Percentiles rank a stretch among this genome's conserved stretches.
Evolutionary conservation across 2,888 invertebrate genomes (phyloP).

Genomic region (Tromatobia lineatoria): DNA sequence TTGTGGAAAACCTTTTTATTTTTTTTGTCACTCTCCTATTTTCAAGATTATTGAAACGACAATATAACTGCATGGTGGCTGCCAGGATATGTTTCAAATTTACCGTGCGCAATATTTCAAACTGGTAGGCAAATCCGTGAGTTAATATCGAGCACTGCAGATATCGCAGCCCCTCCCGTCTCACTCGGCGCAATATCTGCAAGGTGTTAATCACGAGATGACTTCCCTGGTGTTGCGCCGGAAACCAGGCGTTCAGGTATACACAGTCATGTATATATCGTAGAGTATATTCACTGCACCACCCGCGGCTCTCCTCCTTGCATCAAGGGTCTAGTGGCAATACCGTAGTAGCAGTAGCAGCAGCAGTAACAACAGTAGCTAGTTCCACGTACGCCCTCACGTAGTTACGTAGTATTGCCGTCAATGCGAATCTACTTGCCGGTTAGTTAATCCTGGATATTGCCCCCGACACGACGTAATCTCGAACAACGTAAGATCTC

Average conservation of each 20-base stretch:
- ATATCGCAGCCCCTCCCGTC: constrained; percentile 52
- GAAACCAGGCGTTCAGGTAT: constrained; percentile 45
- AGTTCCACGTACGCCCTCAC: background rate
- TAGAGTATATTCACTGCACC: constrained; percentile 10
- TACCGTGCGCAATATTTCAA: constrained; percentile 46
- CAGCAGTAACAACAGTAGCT: background rate
- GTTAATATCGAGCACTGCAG: constrained; percentile 65
- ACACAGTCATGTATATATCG: constrained; percentile 18
- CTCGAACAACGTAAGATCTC: constrained; percentile 21
- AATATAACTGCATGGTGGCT: background rate
- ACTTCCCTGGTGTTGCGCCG: constrained; percentile 50
- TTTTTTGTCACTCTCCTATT: no score
- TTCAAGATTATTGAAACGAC: no score
- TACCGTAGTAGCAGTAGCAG: background rate
- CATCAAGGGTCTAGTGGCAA: constrained; percentile 8
- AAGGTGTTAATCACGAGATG: constrained; percentile 78
- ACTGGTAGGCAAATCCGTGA: constrained; percentile 55
- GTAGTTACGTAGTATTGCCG: constrained; percentile 35
- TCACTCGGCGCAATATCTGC: constrained; percentile 74
- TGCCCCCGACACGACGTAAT: constrained; percentile 46
- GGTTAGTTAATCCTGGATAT: constrained; percentile 53
- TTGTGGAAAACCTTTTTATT: no score
- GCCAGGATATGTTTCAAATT: constrained; percentile 33
- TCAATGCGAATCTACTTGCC: constrained; percentile 46
- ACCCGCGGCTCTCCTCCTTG: constrained; percentile 28